Evolutionary conservation across 1,140 invertebrate genomes (phyloP), one percentile per base, ranked within the genome.

Genomic region (Gonioctena quinquepunctata): DNA sequence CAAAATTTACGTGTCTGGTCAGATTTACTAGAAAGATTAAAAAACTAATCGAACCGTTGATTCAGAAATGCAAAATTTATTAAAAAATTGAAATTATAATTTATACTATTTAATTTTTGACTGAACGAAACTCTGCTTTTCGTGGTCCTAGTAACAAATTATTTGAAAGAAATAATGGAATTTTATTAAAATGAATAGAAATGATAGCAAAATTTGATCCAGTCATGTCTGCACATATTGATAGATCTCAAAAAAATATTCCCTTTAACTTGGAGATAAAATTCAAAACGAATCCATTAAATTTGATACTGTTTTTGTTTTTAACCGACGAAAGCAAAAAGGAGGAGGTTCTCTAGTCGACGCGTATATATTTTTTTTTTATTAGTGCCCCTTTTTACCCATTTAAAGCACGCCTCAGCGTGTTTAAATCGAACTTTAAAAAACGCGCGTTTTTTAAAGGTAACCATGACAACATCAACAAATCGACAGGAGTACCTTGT

Each of bases 131-230:
- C 62, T 68, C 79, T 19, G 75, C 75, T 57, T 74, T 79, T 69
- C 52, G 76, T 16, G 74, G 75, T 11, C 62, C 26, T 42, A 75
- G 16, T 8, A 57, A 69, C 27, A 69, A 71, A 52, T 21, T 76
- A 16, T 76, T 69, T 74, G 48, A 70, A 50, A 48, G 26, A 62
- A 75, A 78, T 64, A 79, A 77, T 69, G 73, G 76, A 49, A 78
- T 75, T 56, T 81, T 80, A 76, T 70, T 80, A 49, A 74, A 76
- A 69, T 28, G 73, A 11, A 22, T 79, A 48, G 68, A 81, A 71
- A 68, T 70, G 25, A 25, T 81, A 21, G 71, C 71, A 21, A 71
- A 76, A 66, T 80, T 79, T 68, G 78, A 80, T 71, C 50, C 66
- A 22, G 42, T 77, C 54, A 75, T 77, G 57, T 48, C 21, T 22